A percentile compares a stretch with the other conserved stretches of the same genome.
phyloP scores from a whole-genome alignment of 2,888 invertebrate genomes.

The Hypolimnas misippus region DNA sequence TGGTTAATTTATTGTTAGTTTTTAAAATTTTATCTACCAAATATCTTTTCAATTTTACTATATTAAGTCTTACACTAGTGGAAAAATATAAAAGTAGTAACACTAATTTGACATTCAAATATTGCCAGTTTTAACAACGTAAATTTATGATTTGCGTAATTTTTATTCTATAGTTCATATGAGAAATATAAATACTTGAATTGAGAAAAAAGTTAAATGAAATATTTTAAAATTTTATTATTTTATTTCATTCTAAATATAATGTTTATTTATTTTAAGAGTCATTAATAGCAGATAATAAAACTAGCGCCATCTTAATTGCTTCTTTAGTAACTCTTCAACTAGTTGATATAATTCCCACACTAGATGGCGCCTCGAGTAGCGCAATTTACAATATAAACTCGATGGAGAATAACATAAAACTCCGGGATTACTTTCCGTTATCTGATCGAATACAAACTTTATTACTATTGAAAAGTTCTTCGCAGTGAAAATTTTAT shows the following conservation, averaged over 20 bases:
- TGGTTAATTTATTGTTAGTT: no score
- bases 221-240: not conserved
- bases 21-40: no score
- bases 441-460: no score
- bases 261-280: not conserved
- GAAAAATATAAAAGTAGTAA: not conserved
- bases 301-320: not conserved
- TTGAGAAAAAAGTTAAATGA: not conserved
- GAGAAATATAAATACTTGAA: not conserved
- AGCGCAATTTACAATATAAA: not conserved
- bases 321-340: not conserved
- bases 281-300: not conserved
- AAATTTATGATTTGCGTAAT: not conserved
- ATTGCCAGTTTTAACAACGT: constrained; percentile 13
- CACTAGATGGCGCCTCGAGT: not conserved
- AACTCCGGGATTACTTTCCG: no score
- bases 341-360: not conserved
- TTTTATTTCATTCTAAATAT: not conserved
- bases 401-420: not conserved
- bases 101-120: constrained; percentile 18
- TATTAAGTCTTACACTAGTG: not conserved
- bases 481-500: no score
- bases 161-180: not conserved
- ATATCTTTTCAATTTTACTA: not conserved
- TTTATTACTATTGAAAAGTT: no score